Evolutionary conservation across 1,140 invertebrate species (phyloP).

Genomic region (Acromyrmex heyeri): DNA sequence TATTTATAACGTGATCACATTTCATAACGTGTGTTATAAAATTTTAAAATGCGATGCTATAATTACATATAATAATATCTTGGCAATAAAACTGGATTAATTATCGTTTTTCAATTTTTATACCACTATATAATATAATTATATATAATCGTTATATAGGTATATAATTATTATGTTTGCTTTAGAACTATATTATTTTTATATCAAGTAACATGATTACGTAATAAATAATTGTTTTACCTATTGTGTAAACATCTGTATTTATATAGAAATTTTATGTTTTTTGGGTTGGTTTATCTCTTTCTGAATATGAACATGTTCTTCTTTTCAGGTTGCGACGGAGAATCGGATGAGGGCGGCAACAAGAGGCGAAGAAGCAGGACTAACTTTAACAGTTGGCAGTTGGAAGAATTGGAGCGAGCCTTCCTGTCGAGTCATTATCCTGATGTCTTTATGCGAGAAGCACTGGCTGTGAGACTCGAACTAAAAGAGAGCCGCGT

Average conservation of each 20-base stretch:
- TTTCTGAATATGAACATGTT: neutral
- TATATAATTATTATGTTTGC: too few species aligned
- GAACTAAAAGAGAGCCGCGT: constrained; percentile 99
- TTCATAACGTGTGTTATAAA: too few species aligned
- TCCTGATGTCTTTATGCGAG: constrained; percentile 99
- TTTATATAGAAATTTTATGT: neutral
- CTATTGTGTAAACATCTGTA: neutral
- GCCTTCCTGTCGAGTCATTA: constrained; percentile 99
- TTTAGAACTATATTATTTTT: too few species aligned
- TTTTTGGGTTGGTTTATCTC: neutral
- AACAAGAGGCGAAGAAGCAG: constrained; percentile 94
- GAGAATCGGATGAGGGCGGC: constrained; percentile 89
- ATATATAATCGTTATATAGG: too few species aligned
- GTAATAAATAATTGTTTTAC: too few species aligned
- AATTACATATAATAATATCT: too few species aligned
- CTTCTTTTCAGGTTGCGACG: constrained; percentile 87
- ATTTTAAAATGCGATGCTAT: too few species aligned
- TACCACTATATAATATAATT: too few species aligned
- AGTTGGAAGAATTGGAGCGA: constrained; percentile 98
- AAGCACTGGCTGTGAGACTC: constrained; percentile 97
- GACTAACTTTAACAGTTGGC: constrained; percentile 99
- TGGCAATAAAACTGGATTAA: too few species aligned
- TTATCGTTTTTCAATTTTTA: too few species aligned
- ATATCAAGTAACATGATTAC: too few species aligned
- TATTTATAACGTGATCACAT: too few species aligned